Percentiles rank a stretch among this genome's conserved stretches.
phyloP scores from a whole-genome alignment of 64 coral and sea anemone genomes.

The Astreopora myriophthalma region DNA sequence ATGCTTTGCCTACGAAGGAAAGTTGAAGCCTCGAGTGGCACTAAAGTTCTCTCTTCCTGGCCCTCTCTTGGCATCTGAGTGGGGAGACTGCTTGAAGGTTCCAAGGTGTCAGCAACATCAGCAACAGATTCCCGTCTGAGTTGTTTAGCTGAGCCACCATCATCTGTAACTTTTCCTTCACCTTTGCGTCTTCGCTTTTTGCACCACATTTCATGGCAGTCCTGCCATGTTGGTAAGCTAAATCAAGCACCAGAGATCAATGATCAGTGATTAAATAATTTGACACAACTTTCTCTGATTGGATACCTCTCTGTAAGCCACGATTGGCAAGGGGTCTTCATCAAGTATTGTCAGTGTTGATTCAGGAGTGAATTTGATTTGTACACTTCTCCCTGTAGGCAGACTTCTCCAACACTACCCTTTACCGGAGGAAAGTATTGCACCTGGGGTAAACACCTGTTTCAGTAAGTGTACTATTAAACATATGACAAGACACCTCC shows the following conservation, averaged over 20 bases:
- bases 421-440: too few species aligned
- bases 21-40: neutral
- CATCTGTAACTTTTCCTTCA: slow-evolving; percentile 66
- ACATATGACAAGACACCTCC: neutral
- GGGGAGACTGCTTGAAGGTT: neutral
- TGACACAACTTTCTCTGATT: too few species aligned
- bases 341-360: too few species aligned
- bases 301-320: too few species aligned
- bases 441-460: too few species aligned
- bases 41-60: neutral
- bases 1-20: slow-evolving; percentile 12
- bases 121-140: slow-evolving; percentile 57
- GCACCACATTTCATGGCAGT: slow-evolving; percentile 99
- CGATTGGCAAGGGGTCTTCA: too few species aligned
- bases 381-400: too few species aligned
- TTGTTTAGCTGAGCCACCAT: slow-evolving; percentile 50
- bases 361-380: too few species aligned
- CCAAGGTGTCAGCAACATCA: slow-evolving; percentile 17
- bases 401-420: too few species aligned
- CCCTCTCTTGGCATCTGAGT: neutral
- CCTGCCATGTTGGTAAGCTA: slow-evolving; percentile 98
- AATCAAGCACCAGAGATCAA: neutral
- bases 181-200: slow-evolving; percentile 94
- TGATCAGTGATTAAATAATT: neutral
- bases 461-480: neutral